Evolutionary conservation across 2,888 invertebrate species (phyloP).

Genomic region (Macrosoma leucophasiata): DNA sequence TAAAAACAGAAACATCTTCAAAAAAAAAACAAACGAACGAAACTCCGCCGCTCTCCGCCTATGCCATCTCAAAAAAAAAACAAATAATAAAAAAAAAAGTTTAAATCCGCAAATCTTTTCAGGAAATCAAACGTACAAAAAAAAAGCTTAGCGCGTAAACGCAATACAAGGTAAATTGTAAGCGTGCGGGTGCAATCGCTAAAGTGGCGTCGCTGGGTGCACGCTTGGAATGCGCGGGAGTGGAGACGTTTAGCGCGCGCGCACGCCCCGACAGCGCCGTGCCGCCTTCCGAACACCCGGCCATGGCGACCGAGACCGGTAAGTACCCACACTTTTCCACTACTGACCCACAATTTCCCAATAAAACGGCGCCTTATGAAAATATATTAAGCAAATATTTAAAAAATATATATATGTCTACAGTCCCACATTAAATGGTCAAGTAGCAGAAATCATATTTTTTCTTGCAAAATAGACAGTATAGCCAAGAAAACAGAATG

Average conservation of each 20-base stretch:
- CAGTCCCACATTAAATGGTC: no score
- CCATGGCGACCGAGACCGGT: constrained; percentile 74
- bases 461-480: no score
- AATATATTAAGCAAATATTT: no score
- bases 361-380: no score
- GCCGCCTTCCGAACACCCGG: constrained; percentile 70
- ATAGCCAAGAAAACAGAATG: no score
- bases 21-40: constrained; percentile 1
- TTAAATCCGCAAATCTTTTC: constrained; percentile 15
- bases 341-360: no score
- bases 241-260: constrained; percentile 65
- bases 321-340: constrained; percentile 36
- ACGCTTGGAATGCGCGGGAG: constrained; percentile 70
- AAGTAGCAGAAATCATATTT: no score
- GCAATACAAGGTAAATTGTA: constrained; percentile 12
- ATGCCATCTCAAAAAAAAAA: neutral
- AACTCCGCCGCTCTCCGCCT: constrained; percentile 12
- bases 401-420: no score
- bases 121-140: constrained; percentile 12
- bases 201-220: constrained; percentile 64
- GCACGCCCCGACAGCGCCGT: constrained; percentile 64
- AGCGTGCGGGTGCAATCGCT: constrained; percentile 47
- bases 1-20: no score
- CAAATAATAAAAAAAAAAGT: neutral
- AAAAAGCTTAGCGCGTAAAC: constrained; percentile 1